Conservation (phyloP, 2,888 invertebrate species). For the Drosophila affinis region DNA sequence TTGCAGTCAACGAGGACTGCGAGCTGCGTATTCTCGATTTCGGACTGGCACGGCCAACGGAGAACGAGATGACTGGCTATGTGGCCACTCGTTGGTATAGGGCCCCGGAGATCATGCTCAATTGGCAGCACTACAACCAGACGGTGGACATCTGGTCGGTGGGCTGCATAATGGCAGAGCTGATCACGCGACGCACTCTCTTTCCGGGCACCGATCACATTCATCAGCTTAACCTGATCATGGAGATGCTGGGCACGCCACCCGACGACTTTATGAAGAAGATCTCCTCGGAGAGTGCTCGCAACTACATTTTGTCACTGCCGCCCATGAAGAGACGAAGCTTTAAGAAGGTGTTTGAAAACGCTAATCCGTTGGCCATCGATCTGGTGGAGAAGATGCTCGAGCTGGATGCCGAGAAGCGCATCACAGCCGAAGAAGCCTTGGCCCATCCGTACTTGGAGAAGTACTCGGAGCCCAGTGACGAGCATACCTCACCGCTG, state of each 20-base stretch:
- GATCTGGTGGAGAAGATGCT: conserved; percentile 97
- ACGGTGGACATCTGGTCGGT: conserved; percentile 99
- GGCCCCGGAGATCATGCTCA: conserved; percentile 99
- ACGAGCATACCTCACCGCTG: conserved; percentile 94
- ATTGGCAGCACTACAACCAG: conserved; percentile 99
- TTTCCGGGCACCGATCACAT: conserved; percentile 99
- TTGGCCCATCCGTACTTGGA: conserved; percentile 87
- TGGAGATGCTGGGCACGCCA: conserved; percentile 98
- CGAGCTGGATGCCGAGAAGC: conserved; percentile 96
- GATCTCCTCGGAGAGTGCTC: conserved; percentile 98
- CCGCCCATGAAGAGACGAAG: conserved; percentile 93
- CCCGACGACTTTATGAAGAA: conserved; percentile 96
- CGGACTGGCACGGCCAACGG: conserved; percentile 97
- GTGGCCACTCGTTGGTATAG: conserved; percentile 97
- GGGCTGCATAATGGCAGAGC: conserved; percentile 99
- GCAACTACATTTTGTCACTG: conserved; percentile 96
- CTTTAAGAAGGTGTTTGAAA: conserved; percentile 94
- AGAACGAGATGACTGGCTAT: conserved; percentile 99
- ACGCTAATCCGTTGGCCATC: conserved; percentile 96
- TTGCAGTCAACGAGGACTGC: conserved; percentile 99
- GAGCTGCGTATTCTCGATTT: conserved; percentile 99
- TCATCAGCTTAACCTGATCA: conserved; percentile 98
- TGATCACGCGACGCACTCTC: conserved; percentile 95
- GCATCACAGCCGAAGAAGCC: conserved; percentile 89
- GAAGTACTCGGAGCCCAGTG: conserved; percentile 98